Conservation (phyloP, 2,888 invertebrate genomes). For the Molorchus minor region DNA sequence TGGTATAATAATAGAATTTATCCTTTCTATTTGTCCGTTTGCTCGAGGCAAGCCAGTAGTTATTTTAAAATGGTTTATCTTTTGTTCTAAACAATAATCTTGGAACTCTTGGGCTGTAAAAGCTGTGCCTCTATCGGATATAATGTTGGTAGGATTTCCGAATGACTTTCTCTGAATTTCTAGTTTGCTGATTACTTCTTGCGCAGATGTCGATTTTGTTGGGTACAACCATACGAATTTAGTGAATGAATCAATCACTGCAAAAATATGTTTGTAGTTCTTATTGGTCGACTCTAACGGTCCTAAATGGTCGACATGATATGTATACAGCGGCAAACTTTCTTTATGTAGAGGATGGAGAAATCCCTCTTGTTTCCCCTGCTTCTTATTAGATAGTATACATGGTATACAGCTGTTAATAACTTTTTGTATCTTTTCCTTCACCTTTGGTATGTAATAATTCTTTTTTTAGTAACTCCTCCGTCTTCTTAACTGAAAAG, state of each 20-base stretch:
- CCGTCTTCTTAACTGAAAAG: neutral
- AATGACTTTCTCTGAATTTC: constrained; percentile 37
- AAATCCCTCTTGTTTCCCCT: constrained; percentile 51
- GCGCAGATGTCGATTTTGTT: constrained; percentile 43
- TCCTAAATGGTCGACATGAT: too few species aligned
- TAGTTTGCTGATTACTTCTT: constrained; percentile 43
- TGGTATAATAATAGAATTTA: constrained; percentile 51
- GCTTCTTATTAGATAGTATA: constrained; percentile 45
- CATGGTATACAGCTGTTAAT: constrained; percentile 44
- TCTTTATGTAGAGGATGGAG: constrained; percentile 28
- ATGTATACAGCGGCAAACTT: constrained; percentile 29
- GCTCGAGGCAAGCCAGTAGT: constrained; percentile 52
- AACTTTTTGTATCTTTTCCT: constrained; percentile 36
- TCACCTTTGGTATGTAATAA: constrained; percentile 39
- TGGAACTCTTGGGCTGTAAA: constrained; percentile 55
- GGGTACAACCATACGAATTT: constrained; percentile 54
- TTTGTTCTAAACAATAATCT: constrained; percentile 53
- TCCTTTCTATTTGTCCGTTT: constrained; percentile 56
- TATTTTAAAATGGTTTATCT: constrained; percentile 49
- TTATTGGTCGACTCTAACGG: constrained; percentile 46
- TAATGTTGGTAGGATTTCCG: constrained; percentile 43
- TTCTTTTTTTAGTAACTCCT: constrained; percentile 23
- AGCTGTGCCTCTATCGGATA: constrained; percentile 53
- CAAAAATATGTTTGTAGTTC: constrained; percentile 50
- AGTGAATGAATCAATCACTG: constrained; percentile 51